Base-by-base conservation (phyloP, 2,888 invertebrate species). In the Noctua fimbriata region DNA sequence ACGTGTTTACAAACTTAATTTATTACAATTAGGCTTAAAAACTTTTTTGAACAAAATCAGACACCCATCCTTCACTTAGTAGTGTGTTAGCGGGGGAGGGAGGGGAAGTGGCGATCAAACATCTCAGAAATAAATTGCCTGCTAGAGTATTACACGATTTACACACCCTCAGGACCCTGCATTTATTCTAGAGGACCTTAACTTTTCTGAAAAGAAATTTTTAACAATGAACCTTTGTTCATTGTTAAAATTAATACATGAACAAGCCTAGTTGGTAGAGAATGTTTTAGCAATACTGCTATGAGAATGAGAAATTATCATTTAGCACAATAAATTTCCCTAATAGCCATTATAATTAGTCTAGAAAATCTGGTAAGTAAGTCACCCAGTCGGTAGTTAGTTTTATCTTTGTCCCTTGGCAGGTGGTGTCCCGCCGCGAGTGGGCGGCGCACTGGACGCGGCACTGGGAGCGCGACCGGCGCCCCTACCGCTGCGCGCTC, bases 401-500 rank as follows among this genome's bases (percentile, higher is more conserved):
- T 28, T 2, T 7, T 1, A 28, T 28, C 0, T 36, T 21, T 7
- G 58, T 58, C 28, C 16, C 1, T 2, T 10, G 12, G 12, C 92
- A 95, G 95, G 85, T 80, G 85, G 86, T 95, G 87, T 63, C 87
- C 32, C 80, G 86, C n/a, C 75, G 70, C 24, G 91, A 91, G 87
- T 96, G 96, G 96, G 88, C 86, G 70, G 76, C 87, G 70, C 97
- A 97, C 93, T 95, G 96, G 95, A 85, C 87, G 91, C 92, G 94
- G 4, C 96, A 97, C 92, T 95, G 94, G 93, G 92, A 92, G 90
- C 94, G 95, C 82, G 96, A 96, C 93, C 92, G 93, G 21, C 94
- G 95, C 18, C 97, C 97, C 18, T 96, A 93, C 91, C 94, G 95
- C 87, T 97, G 97, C 91, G 92, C 94, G 58, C 93, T 95, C 76